These are phyloP conservation scores for Talpa occidentalis DNA, from an alignment of 2,113 vertebrate genomes.

Conservation along the genomic window DNA sequence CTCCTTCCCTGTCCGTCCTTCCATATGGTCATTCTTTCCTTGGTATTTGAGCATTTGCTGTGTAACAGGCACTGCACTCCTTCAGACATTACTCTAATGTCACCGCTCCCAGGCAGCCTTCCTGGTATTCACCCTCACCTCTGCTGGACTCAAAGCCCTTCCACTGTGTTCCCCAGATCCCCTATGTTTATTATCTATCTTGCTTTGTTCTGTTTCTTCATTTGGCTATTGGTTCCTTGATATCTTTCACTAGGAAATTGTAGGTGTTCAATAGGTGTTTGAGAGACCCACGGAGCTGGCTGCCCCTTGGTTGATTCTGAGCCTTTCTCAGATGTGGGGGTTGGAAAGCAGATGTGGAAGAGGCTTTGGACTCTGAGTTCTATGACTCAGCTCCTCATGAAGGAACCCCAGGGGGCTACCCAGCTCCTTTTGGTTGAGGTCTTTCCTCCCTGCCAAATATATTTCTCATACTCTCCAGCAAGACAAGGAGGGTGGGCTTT, in stretches of 20 bases:
- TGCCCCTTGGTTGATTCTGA: neutral
- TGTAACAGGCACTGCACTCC: neutral
- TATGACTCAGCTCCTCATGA: neutral
- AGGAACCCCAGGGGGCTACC: neutral
- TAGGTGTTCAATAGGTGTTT: neutral
- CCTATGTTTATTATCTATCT: neutral
- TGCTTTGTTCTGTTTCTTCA: neutral
- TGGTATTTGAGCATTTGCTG: neutral
- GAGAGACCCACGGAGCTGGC: neutral
- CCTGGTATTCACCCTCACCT: neutral
- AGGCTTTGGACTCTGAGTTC: neutral
- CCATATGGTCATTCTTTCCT: neutral
- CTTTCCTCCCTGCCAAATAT: neutral
- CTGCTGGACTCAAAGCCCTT: neutral
- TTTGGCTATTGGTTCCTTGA: neutral
- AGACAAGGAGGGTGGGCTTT: neutral
- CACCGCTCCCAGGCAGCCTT: neutral
- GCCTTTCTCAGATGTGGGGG: neutral
- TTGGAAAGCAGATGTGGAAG: neutral
- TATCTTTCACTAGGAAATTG: neutral
- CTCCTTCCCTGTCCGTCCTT: neutral
- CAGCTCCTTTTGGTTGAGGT: rapidly evolving
- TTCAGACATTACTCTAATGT: neutral
- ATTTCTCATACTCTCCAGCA: neutral
- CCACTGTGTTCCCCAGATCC: neutral